Percentiles rank a stretch among this genome's conserved stretches.
Evolutionary conservation across 2,888 invertebrate genomes (phyloP).

Genomic region (Caenorhabditis macrosperma): DNA sequence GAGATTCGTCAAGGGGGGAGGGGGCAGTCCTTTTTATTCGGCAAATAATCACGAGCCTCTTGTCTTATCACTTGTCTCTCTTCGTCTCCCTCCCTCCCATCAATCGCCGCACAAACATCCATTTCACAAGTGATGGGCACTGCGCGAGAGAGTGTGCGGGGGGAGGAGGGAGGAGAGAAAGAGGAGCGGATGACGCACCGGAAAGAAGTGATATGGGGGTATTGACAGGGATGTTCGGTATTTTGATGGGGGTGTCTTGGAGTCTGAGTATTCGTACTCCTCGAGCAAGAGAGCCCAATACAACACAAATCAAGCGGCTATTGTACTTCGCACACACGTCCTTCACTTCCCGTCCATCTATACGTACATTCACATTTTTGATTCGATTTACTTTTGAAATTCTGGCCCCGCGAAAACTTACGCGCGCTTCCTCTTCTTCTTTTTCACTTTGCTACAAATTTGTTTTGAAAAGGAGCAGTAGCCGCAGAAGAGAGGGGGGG

Average conservation of each 20-base stretch:
- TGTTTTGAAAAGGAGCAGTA: too few relatives aligned
- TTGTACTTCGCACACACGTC: conserved; percentile 25
- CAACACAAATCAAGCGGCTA: conserved; percentile 15
- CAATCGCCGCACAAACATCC: conserved; percentile 42
- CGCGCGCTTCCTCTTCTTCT: too few relatives aligned
- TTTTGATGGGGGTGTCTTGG: background rate
- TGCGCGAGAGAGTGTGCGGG: background rate
- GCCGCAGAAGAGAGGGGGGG: too few relatives aligned
- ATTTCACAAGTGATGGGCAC: conserved; percentile 40
- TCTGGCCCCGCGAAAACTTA: too few relatives aligned
- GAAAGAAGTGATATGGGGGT: conserved; percentile 18
- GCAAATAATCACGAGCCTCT: conserved; percentile 39
- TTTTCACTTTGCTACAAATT: too few relatives aligned
- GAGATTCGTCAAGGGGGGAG: too few relatives aligned
- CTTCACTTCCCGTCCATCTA: too few relatives aligned
- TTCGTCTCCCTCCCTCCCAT: conserved; percentile 22
- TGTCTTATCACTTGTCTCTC: conserved; percentile 26
- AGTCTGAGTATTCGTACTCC: background rate
- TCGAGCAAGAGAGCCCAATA: background rate
- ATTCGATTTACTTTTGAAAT: conserved; percentile 33
- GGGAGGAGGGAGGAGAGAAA: background rate
- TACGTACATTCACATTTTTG: conserved; percentile 28
- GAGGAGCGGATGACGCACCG: conserved; percentile 31
- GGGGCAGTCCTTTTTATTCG: conserved; percentile 33
- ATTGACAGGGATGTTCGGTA: conserved; percentile 35